A percentile compares a stretch with the other conserved stretches of the same genome.
Evolutionary conservation across 1,140 invertebrate genomes (phyloP).

Genomic region (Leptonema lineaticorne): DNA sequence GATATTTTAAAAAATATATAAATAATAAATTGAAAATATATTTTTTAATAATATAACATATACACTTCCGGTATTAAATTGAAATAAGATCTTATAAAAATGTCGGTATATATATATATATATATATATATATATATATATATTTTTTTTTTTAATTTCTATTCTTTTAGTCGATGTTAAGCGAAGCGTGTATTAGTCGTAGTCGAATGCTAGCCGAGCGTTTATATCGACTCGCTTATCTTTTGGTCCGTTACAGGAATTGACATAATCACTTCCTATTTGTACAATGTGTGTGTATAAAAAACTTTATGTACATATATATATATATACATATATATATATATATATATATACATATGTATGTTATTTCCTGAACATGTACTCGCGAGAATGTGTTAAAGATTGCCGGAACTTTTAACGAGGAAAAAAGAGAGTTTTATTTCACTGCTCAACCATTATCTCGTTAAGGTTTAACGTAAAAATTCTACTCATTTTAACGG

Average conservation of each 20-base stretch:
- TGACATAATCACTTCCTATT: neutral
- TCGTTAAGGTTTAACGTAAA: slow-evolving; percentile 33
- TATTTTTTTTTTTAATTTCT: too few relatives aligned
- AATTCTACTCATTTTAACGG: slow-evolving; percentile 33
- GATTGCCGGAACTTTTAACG: slow-evolving; percentile 13
- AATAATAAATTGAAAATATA: too few relatives aligned
- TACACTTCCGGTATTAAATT: too few relatives aligned
- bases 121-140: too few relatives aligned
- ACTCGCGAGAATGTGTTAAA: too few relatives aligned
- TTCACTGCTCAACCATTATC: slow-evolving; percentile 36
- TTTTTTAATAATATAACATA: too few relatives aligned
- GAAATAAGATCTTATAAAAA: too few relatives aligned
- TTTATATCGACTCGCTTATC: neutral
- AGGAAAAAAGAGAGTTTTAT: slow-evolving; percentile 35
- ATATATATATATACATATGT: too few relatives aligned
- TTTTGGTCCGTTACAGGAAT: slow-evolving; percentile 11
- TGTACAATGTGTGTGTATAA: neutral
- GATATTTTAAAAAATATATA: too few relatives aligned
- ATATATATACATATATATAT: neutral
- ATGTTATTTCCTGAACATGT: too few relatives aligned
- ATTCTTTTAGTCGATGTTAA: neutral
- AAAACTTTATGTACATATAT: neutral
- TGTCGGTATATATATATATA: too few relatives aligned
- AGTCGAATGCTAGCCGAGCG: slow-evolving; percentile 1
- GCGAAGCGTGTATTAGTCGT: neutral